Base-by-base conservation (phyloP, 2,113 vertebrate genomes). In the Agelaius phoeniceus region DNA sequence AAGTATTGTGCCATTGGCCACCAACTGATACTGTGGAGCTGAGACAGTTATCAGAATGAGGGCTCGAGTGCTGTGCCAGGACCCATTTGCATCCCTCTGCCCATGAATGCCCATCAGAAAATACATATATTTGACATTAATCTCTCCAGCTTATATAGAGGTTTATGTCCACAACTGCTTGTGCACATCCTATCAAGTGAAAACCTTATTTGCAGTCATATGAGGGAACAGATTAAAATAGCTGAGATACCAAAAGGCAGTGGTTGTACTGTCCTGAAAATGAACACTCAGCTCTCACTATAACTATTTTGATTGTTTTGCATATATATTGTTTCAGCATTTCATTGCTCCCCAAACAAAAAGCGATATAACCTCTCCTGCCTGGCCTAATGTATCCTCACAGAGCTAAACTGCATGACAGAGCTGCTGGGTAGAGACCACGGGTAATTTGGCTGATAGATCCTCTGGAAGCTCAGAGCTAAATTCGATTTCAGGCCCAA, bases 391-490 rank as follows among this genome's bases (percentile, higher is more conserved):
- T 15, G 61, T 52, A 39, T 61, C 68, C 63, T 77, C 3, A 5
- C 68, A 52, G 89, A 89, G 80, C 84, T 90, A 37, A 92, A 67
- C 43, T 31, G 61, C 61, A 33, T 62, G 72, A 62, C 68, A 54
- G 61, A 71, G 76, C 80, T 93, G 49, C 88, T 58, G 68, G 73
- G 80, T 18, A 84, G 48, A 89, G 69, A 67, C 24, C 41, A 55
- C 0, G 6, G 77, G 52, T 89, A 91, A 93, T 92, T 80, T 84
- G 65, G 57, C 73, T 80, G 90, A 88, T 71, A 83, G 86, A 90
- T 92, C 80, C 80, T 90, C 84, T 87, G n/a, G 77, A 92, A 94
- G 89, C 94, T 92, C 74, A 54, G 41, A 94, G 94, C 41, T 84
- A 89, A 94, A 96, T 91, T 91, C 5, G 44, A 94, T 94, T 91